Percentiles rank a stretch among this genome's conserved stretches.
Evolutionary conservation across 2,113 vertebrate species (phyloP).

Genomic region (Pangasianodon hypophthalmus): DNA sequence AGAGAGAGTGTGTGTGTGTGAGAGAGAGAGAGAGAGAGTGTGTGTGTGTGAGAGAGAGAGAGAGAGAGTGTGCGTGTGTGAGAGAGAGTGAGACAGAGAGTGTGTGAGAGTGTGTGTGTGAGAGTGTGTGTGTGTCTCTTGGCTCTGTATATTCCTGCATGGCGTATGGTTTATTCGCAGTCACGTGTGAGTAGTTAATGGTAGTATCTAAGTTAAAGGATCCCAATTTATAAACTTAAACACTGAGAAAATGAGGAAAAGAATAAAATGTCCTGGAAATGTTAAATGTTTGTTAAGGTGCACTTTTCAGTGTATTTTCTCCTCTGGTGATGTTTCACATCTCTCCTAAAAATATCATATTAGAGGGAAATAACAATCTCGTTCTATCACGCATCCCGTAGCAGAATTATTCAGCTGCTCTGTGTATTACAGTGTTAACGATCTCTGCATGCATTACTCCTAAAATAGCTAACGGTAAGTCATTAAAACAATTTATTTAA

Average conservation of each 20-base stretch:
- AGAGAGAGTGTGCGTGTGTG: neutral
- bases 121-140: neutral
- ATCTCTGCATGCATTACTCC: neutral
- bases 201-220: neutral
- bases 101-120: neutral
- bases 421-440: neutral
- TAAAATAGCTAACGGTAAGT: neutral
- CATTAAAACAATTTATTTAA: neutral
- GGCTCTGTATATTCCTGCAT: neutral
- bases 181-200: neutral
- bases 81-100: too few relatives aligned
- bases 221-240: neutral
- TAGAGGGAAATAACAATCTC: too few relatives aligned
- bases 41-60: too few relatives aligned
- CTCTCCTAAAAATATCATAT: too few relatives aligned
- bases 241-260: too few relatives aligned
- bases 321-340: neutral
- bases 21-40: too few relatives aligned
- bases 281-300: too few relatives aligned
- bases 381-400: too few relatives aligned
- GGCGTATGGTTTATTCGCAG: neutral
- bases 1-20: too few relatives aligned
- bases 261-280: neutral
- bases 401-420: neutral
- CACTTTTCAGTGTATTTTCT: neutral